Conservation (phyloP, 2,113 vertebrate genomes). For the Emydura subglobosa region DNA sequence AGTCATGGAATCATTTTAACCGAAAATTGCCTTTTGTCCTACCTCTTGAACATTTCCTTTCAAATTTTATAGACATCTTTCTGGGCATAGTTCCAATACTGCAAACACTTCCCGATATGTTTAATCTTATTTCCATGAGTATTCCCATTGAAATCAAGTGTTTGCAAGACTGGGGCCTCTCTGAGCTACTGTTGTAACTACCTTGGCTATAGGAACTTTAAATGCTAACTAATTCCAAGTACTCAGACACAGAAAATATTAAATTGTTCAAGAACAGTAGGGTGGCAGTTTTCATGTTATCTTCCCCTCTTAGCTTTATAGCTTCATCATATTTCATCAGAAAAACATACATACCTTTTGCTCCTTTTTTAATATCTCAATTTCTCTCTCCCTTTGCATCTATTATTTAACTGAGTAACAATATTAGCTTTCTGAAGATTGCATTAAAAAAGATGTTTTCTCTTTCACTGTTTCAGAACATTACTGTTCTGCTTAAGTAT, state of each 20-base stretch:
- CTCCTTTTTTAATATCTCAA: neutral
- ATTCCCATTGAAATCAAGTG: neutral
- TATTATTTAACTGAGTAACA: neutral
- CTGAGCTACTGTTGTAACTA: neutral
- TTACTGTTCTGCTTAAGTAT: neutral
- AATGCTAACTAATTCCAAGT: neutral
- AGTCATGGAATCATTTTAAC: constrained; percentile 50
- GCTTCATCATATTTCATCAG: neutral
- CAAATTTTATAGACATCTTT: neutral
- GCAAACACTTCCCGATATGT: neutral
- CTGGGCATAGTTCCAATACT: neutral
- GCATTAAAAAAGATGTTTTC: neutral
- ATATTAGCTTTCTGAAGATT: neutral
- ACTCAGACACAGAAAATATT: neutral
- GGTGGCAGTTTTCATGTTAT: neutral
- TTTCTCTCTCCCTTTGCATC: neutral
- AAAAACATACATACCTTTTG: neutral
- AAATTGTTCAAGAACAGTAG: neutral
- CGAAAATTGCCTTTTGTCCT: constrained; percentile 9
- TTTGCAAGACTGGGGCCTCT: neutral
- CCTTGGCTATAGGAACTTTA: neutral
- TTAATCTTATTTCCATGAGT: neutral
- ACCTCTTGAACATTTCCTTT: constrained; percentile 21
- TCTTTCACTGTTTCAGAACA: neutral
- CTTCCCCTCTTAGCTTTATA: neutral